Evolutionary conservation across 2,113 vertebrate species (phyloP), one percentile per base, ranked within the genome.

Genomic region (Gadus macrocephalus): DNA sequence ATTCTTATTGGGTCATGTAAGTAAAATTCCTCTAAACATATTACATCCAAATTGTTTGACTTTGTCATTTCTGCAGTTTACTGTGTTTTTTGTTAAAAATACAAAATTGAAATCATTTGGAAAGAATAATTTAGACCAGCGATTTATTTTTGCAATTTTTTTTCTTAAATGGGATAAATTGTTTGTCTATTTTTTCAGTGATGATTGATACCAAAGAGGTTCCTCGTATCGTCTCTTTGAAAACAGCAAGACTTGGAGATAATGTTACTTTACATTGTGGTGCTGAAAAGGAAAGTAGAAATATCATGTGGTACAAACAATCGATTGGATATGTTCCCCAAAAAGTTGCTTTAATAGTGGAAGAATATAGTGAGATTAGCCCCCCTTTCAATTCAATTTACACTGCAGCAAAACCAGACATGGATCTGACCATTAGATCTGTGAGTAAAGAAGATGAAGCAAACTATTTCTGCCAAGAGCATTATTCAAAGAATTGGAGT

Each of bases 381-480:
- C 42, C 42, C 42, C 42, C 42, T 14, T 49, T 49, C 12, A 2
- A 49, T 49, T 11, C 73, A 56, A 71, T 69, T 62, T 81, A 82
- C 6, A 15, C 0, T 3, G 0, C 63, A 5, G 28, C 1, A 19
- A 58, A 3, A 12, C 0, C 0, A 11, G 1, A 12, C 0, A 15
- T 65, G 70, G 12, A 1, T 61, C 73, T 88, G 3, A 38, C 1
- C 5, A 82, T 88, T 67, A 67, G 0, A 63, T 79, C 86, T 53
- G 62, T 78, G 0, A 81, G 14, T 27, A 82, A 79, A 85, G 78
- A 83, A 12, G 86, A 86, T 62, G 82, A 83, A 72, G 84, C 8
- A 49, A 49, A 49, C 42, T 49, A 49, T 49, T 49, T 49, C 42
- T 49, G 42, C 12, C 3, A 49, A 49, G 65, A 12, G 81, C 66